Conservation (phyloP, 1,140 invertebrate species). For the Calliphora vicina region DNA sequence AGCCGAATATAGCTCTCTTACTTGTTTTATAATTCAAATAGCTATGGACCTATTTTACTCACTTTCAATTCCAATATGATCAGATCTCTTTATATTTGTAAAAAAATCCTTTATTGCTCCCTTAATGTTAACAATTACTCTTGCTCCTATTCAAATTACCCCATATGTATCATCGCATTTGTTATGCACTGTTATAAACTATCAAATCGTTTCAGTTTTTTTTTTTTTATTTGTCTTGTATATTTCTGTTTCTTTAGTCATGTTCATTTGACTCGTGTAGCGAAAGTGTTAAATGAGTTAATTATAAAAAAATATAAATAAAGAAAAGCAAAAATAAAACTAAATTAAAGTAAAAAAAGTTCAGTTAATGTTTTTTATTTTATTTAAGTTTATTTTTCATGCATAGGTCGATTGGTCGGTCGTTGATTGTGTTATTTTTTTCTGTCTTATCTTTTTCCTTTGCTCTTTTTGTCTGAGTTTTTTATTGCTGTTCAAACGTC, state of each 20-base stretch:
- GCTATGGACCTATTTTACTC: too few species aligned
- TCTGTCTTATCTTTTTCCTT: not conserved
- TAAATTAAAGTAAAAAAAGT: not conserved
- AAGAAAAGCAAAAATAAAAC: too few species aligned
- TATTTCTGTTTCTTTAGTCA: not conserved
- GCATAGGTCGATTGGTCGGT: not conserved
- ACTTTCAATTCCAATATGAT: too few species aligned
- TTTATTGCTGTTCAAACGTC: not conserved
- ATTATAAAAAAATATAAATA: conserved; percentile 3
- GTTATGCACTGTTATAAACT: not conserved
- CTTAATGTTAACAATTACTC: too few species aligned
- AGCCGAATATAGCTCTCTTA: too few species aligned
- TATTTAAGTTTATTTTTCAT: not conserved
- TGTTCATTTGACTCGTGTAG: conserved; percentile 6
- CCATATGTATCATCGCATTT: not conserved
- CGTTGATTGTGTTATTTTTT: conserved; percentile 18
- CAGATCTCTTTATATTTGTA: too few species aligned
- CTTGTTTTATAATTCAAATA: too few species aligned
- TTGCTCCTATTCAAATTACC: too few species aligned
- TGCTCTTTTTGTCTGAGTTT: not conserved
- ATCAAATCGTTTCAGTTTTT: not conserved
- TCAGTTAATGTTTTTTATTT: not conserved
- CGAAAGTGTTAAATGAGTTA: conserved; percentile 30
- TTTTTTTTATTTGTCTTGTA: not conserved
- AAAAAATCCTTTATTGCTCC: too few species aligned